A percentile compares a stretch with the other conserved stretches of the same genome.
These are phyloP conservation scores for Pollimyrus isidori DNA, from an alignment of 2,113 vertebrate species.

Conservation along the genomic window DNA sequence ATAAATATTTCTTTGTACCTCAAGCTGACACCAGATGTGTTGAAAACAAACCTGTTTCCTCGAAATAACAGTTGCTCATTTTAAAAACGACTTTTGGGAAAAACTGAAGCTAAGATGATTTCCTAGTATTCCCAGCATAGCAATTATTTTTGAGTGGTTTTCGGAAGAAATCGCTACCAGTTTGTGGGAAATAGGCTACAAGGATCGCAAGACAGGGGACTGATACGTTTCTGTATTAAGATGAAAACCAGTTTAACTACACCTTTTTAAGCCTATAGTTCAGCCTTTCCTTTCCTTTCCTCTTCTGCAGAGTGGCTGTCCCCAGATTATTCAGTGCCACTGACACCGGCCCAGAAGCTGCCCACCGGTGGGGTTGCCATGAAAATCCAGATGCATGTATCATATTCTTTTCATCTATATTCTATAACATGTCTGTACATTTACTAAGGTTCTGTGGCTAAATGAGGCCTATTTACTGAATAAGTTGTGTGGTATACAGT, in stretches of 20 bases:
- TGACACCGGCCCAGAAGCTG: background rate
- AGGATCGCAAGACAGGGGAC: background rate
- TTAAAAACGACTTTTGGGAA: background rate
- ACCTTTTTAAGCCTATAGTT: background rate
- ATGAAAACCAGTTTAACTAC: background rate
- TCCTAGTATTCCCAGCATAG: background rate
- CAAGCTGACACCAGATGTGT: background rate
- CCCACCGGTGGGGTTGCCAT: too few species aligned
- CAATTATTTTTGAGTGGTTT: background rate
- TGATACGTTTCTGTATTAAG: background rate
- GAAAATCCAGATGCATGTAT: too few species aligned
- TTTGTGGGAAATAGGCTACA: background rate
- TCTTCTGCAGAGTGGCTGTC: background rate
- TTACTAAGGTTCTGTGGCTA: too few species aligned
- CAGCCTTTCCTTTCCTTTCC: background rate
- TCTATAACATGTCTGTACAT: too few species aligned
- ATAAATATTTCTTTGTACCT: background rate
- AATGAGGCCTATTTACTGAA: too few species aligned
- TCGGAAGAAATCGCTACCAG: background rate
- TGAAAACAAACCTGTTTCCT: background rate
- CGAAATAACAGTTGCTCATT: background rate
- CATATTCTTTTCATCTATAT: too few species aligned
- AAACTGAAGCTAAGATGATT: background rate
- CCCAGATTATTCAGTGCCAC: background rate
- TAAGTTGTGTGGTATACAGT: too few species aligned